Conservation (phyloP, 2,888 invertebrate genomes). For the Limulus polyphemus region DNA sequence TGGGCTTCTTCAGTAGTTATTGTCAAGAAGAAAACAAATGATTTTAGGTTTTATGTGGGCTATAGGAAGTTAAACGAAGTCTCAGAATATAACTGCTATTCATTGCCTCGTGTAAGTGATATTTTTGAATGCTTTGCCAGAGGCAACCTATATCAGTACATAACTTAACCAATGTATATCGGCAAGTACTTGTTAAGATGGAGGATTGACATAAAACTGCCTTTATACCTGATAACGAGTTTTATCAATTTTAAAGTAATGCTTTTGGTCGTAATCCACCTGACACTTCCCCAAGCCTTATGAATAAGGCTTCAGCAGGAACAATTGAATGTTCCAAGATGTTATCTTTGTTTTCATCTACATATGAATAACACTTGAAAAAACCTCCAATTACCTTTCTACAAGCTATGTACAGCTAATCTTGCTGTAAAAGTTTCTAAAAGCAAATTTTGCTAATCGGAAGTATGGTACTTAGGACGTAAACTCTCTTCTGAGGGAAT, state of each 20-base stretch:
- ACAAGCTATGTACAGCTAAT: not conserved
- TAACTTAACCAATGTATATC: too few species aligned
- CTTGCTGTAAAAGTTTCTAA: not conserved
- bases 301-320: too few species aligned
- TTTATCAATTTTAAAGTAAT: constrained; percentile 13
- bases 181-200: constrained; percentile 19
- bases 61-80: not conserved
- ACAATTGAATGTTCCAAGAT: not conserved
- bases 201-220: constrained; percentile 19
- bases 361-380: not conserved
- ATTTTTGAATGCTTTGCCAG: constrained; percentile 4
- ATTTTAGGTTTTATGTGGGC: not conserved
- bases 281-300: too few species aligned
- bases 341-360: not conserved
- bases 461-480: not conserved
- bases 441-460: not conserved
- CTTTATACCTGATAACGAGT: constrained; percentile 17
- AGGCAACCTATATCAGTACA: too few species aligned
- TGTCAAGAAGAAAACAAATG: too few species aligned
- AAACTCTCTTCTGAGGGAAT: not conserved
- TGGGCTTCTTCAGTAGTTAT: too few species aligned
- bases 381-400: not conserved
- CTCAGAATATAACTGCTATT: not conserved
- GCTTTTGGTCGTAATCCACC: constrained; percentile 21
- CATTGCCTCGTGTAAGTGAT: not conserved